Percentiles rank a stretch among this genome's conserved stretches.
These are phyloP conservation scores for Epinephelus malabaricus DNA, from an alignment of 2,797 vertebrate species.

Conservation along the genomic window DNA sequence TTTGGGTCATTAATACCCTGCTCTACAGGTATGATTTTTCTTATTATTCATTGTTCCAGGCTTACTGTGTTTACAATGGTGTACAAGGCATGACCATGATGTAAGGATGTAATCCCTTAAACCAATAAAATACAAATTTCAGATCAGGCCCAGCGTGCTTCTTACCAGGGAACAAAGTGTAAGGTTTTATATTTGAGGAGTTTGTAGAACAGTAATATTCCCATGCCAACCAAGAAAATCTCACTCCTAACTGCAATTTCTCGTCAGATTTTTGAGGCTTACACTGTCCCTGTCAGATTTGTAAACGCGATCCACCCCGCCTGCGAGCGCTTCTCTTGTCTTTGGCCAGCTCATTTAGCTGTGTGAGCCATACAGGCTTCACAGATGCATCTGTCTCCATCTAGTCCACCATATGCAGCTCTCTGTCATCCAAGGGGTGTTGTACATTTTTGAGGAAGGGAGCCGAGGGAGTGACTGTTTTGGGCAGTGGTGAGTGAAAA, in stretches of 20 bases:
- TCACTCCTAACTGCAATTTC: slow-evolving; percentile 19
- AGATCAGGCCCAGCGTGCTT: slow-evolving; percentile 5
- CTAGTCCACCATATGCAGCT: slow-evolving; percentile 64
- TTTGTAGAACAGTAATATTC: slow-evolving; percentile 30
- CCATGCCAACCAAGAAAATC: slow-evolving; percentile 8
- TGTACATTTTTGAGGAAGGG: slow-evolving; percentile 37
- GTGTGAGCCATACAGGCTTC: slow-evolving; percentile 47
- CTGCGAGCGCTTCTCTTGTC: slow-evolving; percentile 28
- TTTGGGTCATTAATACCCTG: neutral
- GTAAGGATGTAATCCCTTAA: slow-evolving; percentile 12
- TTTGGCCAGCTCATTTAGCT: slow-evolving; percentile 62
- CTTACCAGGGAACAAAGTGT: slow-evolving; percentile 13
- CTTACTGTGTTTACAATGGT: slow-evolving; percentile 21
- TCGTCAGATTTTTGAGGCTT: slow-evolving; percentile 35
- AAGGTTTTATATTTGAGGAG: slow-evolving; percentile 5
- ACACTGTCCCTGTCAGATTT: slow-evolving; percentile 36
- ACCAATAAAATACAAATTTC: slow-evolving; percentile 15
- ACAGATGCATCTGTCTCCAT: slow-evolving; percentile 67
- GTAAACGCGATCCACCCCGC: slow-evolving; percentile 17
- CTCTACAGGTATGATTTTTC: neutral
- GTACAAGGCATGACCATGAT: neutral
- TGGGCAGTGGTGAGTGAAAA: slow-evolving; percentile 60
- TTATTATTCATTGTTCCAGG: neutral
- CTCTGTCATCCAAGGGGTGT: slow-evolving; percentile 48
- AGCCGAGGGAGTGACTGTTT: slow-evolving; percentile 49